phyloP scores from a whole-genome alignment of 2,113 vertebrate species.

The Dascyllus trimaculatus region DNA sequence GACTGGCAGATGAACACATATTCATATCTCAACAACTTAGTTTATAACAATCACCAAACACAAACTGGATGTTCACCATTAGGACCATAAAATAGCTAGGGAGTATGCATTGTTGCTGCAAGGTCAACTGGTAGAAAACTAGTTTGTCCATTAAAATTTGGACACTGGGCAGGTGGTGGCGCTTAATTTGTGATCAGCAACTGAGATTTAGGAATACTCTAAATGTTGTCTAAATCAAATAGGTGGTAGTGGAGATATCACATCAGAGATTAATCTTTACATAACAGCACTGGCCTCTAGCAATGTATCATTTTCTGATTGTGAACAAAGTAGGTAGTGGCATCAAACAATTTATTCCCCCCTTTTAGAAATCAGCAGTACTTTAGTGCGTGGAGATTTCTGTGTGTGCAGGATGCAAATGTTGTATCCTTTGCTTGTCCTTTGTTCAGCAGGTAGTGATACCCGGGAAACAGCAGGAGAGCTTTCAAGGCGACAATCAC shows the following conservation, averaged over 20 bases:
- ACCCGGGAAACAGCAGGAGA: conserved; percentile 40
- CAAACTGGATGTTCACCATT: no score
- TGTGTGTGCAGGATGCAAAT: conserved; percentile 18
- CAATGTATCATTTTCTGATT: neutral
- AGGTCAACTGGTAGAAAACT: no score
- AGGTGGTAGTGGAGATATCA: no score
- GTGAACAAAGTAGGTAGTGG: neutral
- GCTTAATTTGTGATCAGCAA: no score
- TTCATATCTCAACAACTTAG: no score
- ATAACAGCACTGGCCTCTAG: neutral
- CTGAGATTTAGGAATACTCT: no score
- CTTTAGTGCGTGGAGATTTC: neutral
- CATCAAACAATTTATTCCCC: neutral
- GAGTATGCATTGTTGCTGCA: no score
- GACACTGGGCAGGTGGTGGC: no score
- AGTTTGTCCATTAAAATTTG: no score
- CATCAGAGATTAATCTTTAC: neutral
- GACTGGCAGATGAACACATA: no score
- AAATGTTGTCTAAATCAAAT: neutral
- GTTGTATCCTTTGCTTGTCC: conserved; percentile 28
- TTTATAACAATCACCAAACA: no score
- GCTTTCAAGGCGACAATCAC: conserved; percentile 32
- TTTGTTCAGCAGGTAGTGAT: conserved; percentile 30
- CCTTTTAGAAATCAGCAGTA: neutral
- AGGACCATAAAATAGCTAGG: no score